Conservation (phyloP, 2,113 vertebrate genomes). For the Sturnus vulgaris region DNA sequence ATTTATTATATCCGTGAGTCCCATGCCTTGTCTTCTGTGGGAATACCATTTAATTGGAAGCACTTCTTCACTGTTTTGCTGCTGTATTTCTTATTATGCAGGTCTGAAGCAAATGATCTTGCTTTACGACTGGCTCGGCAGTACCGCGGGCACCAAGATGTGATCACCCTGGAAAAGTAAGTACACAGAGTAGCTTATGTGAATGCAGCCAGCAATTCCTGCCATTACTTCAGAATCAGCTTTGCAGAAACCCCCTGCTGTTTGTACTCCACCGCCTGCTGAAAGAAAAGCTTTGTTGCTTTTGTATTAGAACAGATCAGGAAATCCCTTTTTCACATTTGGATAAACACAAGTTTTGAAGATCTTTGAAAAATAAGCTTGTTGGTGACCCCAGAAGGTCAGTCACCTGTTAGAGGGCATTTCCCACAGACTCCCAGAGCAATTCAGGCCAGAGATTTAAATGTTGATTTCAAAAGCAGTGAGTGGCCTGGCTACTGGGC, state of each 20-base stretch:
- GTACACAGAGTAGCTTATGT: constrained; percentile 13
- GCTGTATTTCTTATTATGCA: constrained; percentile 35
- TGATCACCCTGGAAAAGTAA: constrained; percentile 96
- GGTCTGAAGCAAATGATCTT: constrained; percentile 97
- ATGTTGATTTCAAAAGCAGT: neutral
- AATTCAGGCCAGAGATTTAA: neutral
- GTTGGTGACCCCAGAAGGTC: neutral
- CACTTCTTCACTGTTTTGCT: neutral
- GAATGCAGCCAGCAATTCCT: neutral
- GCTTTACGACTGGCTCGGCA: constrained; percentile 89
- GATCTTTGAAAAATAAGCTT: neutral
- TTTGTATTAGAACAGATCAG: neutral
- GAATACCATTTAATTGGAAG: neutral
- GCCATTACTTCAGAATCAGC: neutral
- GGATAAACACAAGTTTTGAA: neutral
- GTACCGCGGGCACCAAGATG: constrained; percentile 84
- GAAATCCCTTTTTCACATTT: neutral
- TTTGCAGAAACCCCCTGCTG: neutral
- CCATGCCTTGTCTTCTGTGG: neutral
- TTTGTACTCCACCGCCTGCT: neutral
- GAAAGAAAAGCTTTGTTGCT: constrained; percentile 20
- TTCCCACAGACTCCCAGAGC: neutral
- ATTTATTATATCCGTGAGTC: neutral
- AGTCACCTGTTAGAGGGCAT: neutral
- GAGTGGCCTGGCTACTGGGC: neutral